A percentile compares a stretch with the other conserved stretches of the same genome.
Evolutionary conservation across 2,113 vertebrate genomes (phyloP).

Genomic region (Dipodomys ordii): DNA sequence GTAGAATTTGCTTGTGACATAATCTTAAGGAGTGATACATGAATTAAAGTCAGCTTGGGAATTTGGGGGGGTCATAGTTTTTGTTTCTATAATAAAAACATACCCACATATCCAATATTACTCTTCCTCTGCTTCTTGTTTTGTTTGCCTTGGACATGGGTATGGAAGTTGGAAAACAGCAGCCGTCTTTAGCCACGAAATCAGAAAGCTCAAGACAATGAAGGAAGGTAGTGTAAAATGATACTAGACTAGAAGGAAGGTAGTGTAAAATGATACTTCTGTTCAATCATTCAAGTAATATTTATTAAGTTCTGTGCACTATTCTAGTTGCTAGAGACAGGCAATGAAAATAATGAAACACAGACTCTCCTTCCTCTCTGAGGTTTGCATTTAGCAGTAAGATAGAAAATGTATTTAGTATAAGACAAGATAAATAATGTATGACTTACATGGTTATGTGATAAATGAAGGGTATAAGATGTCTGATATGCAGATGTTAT

Average conservation of each 20-base stretch:
- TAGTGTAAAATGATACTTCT: constrained; percentile 1
- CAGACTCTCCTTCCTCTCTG: background rate
- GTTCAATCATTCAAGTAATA: background rate
- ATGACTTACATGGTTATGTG: background rate
- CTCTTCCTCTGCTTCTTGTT: background rate
- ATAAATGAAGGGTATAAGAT: background rate
- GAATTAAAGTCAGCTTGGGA: background rate
- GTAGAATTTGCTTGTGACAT: background rate
- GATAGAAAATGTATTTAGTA: background rate
- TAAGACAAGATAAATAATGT: background rate
- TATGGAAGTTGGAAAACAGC: background rate
- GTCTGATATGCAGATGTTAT: background rate
- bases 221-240: background rate
- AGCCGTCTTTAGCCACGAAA: background rate
- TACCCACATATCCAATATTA: background rate
- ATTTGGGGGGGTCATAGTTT: background rate
- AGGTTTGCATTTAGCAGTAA: background rate
- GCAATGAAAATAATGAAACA: background rate
- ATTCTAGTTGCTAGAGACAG: background rate
- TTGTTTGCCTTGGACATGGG: background rate
- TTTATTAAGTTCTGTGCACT: background rate
- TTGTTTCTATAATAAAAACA: constrained; percentile 6
- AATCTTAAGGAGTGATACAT: background rate
- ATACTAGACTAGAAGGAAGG: background rate
- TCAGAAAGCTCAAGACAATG: background rate